phyloP scores from a whole-genome alignment of 2,888 invertebrate genomes.

The Geotrupes spiniger region DNA sequence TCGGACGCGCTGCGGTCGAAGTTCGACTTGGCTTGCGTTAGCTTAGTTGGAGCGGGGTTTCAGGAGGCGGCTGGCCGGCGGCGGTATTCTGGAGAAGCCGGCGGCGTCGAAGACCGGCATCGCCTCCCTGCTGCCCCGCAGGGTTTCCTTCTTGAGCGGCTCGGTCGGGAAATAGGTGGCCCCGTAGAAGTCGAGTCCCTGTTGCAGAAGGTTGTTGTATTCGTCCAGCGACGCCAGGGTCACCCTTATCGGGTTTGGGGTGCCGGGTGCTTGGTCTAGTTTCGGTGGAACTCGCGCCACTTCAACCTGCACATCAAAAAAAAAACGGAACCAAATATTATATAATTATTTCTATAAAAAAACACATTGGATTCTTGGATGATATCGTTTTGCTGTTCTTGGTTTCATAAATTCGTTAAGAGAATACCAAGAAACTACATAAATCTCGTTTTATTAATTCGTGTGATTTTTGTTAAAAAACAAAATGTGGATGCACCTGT shows the following conservation, averaged over 20 bases:
- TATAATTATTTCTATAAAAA: slow-evolving; percentile 1
- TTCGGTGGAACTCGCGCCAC: slow-evolving; percentile 60
- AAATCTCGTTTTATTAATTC: too few relatives aligned
- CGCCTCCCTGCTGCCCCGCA: slow-evolving; percentile 56
- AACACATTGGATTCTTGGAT: not conserved
- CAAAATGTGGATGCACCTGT: too few relatives aligned
- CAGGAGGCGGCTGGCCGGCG: slow-evolving; percentile 71
- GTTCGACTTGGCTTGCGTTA: not conserved
- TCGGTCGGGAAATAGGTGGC: slow-evolving; percentile 87
- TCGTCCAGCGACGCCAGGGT: slow-evolving; percentile 75
- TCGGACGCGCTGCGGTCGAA: too few relatives aligned
- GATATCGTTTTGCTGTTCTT: too few relatives aligned
- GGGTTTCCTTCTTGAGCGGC: slow-evolving; percentile 58
- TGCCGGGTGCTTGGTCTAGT: slow-evolving; percentile 58
- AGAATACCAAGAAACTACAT: too few relatives aligned
- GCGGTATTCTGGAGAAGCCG: slow-evolving; percentile 79
- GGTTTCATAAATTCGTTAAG: too few relatives aligned
- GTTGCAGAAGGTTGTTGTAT: slow-evolving; percentile 74
- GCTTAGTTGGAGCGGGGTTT: slow-evolving; percentile 40
- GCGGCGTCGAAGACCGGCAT: slow-evolving; percentile 82
- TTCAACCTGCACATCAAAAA: slow-evolving; percentile 54
- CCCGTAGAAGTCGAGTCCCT: slow-evolving; percentile 83
- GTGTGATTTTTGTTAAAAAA: too few relatives aligned
- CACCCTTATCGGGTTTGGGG: slow-evolving; percentile 66
- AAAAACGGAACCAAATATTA: not conserved